These are phyloP conservation scores for Phyto melanocephala DNA, from an alignment of 2,888 invertebrate genomes.

Conservation along the genomic window DNA sequence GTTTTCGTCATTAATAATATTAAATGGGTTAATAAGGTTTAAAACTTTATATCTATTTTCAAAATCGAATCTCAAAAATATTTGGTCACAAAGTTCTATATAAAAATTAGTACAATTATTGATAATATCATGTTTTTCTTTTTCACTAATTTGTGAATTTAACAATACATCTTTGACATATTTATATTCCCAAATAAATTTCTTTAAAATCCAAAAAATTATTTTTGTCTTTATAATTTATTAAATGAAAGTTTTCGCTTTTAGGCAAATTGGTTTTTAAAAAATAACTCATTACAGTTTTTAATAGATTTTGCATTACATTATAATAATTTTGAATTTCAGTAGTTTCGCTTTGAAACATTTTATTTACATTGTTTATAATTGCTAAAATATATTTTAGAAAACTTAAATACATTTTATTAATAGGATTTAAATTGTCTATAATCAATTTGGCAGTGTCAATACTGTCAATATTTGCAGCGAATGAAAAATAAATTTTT, in stretches of 20 bases:
- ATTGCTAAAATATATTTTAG: constrained; percentile 16
- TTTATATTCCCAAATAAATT: constrained; percentile 7
- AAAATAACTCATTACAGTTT: constrained; percentile 26
- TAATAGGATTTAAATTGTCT: not conserved
- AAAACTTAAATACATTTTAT: constrained; percentile 10
- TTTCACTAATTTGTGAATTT: not conserved
- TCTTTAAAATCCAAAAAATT: not conserved
- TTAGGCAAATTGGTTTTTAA: not conserved
- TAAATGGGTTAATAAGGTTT: not conserved
- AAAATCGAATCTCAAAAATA: not conserved
- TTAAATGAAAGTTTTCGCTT: not conserved
- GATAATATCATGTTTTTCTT: not conserved
- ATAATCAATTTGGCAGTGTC: constrained; percentile 7
- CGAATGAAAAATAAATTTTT: constrained; percentile 39
- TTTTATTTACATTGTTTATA: constrained; percentile 8
- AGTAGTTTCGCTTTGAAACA: no score
- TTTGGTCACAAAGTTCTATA: no score
- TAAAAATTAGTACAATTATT: not conserved
- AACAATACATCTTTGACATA: not conserved
- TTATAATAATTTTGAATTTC: constrained; percentile 10
- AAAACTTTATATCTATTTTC: not conserved
- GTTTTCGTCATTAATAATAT: not conserved
- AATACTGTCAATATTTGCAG: constrained; percentile 11
- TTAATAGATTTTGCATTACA: constrained; percentile 26
- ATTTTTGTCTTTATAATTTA: not conserved